Conservation (phyloP, 2,797 vertebrate species). For the Natrix natrix region DNA sequence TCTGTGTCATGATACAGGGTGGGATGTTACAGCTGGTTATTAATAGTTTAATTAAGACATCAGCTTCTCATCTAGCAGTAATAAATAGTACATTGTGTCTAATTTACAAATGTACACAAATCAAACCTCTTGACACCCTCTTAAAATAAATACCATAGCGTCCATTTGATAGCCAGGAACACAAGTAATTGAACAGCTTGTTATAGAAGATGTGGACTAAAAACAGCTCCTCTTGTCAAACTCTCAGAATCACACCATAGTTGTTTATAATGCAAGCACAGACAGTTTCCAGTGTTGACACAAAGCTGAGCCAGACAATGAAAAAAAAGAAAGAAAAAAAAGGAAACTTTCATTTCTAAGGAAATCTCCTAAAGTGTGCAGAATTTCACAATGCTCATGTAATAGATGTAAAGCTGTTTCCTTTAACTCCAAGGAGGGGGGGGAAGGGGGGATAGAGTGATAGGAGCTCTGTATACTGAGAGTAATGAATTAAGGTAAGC, state of each 20-base stretch:
- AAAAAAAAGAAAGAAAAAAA: not conserved
- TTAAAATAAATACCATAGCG: constrained; percentile 20
- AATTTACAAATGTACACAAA: constrained; percentile 26
- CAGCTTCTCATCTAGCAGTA: constrained; percentile 2
- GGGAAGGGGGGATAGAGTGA: not conserved
- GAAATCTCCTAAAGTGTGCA: constrained; percentile 10
- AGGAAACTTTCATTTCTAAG: not conserved
- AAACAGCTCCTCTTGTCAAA: constrained; percentile 17
- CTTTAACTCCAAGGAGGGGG: not conserved
- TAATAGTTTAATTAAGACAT: constrained; percentile 34
- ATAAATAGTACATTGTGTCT: constrained; percentile 23
- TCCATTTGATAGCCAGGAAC: constrained; percentile 7
- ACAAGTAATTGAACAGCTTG: constrained; percentile 6
- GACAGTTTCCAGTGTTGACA: not conserved
- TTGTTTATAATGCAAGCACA: constrained; percentile 12
- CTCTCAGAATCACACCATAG: not conserved
- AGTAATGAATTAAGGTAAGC: not conserved
- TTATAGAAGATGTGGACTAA: not conserved
- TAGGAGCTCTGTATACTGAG: not conserved
- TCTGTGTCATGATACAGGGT: not conserved
- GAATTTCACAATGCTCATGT: constrained; percentile 24
- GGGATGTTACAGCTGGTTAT: constrained; percentile 4
- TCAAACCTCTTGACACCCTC: constrained; percentile 10
- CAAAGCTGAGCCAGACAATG: not conserved
- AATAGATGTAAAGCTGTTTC: constrained; percentile 20